Conservation (phyloP, 2,113 vertebrate species). For the Scolopax mira region DNA sequence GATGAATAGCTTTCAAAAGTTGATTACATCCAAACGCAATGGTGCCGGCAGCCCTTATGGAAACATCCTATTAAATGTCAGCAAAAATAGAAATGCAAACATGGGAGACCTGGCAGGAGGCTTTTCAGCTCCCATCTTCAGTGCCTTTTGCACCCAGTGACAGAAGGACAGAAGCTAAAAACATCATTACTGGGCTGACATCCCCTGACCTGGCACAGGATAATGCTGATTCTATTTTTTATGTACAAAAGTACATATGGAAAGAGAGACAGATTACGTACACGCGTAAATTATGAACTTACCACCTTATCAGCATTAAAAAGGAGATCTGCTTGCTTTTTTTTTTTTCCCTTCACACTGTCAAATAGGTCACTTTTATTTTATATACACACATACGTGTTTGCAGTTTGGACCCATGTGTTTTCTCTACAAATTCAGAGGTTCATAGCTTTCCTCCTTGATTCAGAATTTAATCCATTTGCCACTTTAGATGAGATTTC, state of each 20-base stretch:
- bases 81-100: slow-evolving; percentile 16
- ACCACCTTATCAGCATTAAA: neutral
- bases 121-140: neutral
- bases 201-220: neutral
- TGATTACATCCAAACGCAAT: neutral
- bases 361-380: neutral
- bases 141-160: neutral
- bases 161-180: neutral
- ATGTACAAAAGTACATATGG: neutral
- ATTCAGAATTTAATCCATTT: neutral
- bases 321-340: neutral
- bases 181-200: neutral
- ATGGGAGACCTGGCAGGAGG: neutral
- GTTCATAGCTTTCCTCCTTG: neutral
- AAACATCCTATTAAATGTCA: slow-evolving; percentile 23
- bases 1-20: slow-evolving; percentile 16
- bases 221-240: neutral
- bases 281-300: neutral
- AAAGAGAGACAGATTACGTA: neutral
- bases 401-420: slow-evolving; percentile 7
- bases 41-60: slow-evolving; percentile 11
- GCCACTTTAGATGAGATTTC: neutral
- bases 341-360: neutral
- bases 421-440: slow-evolving; percentile 10
- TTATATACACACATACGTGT: slow-evolving; percentile 3